phyloP scores from a whole-genome alignment of 2,888 invertebrate genomes.

The Dolichopus griseipennis region DNA sequence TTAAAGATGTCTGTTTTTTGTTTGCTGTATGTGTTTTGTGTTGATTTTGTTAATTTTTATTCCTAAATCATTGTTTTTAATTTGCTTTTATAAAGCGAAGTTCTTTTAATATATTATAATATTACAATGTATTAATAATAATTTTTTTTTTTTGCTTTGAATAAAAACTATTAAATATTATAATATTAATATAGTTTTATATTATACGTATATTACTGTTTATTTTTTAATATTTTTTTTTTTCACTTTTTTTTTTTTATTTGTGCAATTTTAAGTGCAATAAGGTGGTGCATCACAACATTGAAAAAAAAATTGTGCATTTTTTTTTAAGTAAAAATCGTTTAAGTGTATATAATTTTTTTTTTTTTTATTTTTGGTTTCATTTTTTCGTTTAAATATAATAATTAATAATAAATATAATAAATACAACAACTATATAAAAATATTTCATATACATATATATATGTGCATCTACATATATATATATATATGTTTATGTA shows the following conservation, averaged over 20 bases:
- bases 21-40: too few relatives aligned
- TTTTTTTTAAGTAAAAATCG: not conserved
- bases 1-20: too few relatives aligned
- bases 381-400: not conserved
- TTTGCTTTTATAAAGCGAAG: too few relatives aligned
- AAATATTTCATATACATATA: not conserved
- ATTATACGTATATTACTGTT: not conserved
- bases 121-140: too few relatives aligned
- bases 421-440: slow-evolving; percentile 6
- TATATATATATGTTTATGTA: too few relatives aligned
- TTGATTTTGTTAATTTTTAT: too few relatives aligned
- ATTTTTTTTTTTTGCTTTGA: too few relatives aligned
- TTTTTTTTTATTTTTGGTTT: not conserved
- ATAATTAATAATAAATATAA: slow-evolving; percentile 4
- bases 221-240: not conserved
- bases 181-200: not conserved
- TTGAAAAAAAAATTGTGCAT: slow-evolving; percentile 7
- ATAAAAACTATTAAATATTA: too few relatives aligned
- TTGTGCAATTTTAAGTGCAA: slow-evolving; percentile 11
- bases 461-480: not conserved
- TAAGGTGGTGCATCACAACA: slow-evolving; percentile 11
- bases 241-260: not conserved
- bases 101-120: too few relatives aligned
- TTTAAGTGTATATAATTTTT: slow-evolving; percentile 5
- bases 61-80: too few relatives aligned